These are phyloP conservation scores for Megaleporinus macrocephalus DNA, from an alignment of 2,113 vertebrate species.

Conservation along the genomic window DNA sequence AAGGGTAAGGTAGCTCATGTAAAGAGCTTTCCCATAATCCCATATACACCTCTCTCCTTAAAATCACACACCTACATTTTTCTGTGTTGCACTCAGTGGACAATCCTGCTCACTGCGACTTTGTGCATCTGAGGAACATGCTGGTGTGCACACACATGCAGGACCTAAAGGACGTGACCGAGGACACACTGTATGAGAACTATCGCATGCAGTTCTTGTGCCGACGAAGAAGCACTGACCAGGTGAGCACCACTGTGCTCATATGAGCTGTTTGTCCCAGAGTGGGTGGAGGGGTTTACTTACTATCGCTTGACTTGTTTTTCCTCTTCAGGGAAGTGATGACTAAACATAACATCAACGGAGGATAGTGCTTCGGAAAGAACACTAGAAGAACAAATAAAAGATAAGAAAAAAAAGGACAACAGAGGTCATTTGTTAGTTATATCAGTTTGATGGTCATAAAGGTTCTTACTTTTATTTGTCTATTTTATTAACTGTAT, in stretches of 20 bases:
- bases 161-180: conserved; percentile 92
- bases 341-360: not conserved
- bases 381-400: not conserved
- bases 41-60: too few species aligned
- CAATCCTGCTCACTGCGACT: conserved; percentile 84
- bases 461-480: too few species aligned
- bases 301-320: not conserved
- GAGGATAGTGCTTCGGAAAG: not conserved
- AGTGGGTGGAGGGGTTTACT: not conserved
- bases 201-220: conserved; percentile 81
- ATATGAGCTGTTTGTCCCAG: not conserved
- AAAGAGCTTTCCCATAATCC: too few species aligned
- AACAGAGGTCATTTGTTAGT: not conserved
- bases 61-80: too few species aligned
- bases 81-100: conserved; percentile 64
- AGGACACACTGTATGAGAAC: conserved; percentile 93
- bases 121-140: conserved; percentile 94
- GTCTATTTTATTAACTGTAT: not conserved
- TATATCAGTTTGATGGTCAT: too few species aligned
- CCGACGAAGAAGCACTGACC: conserved; percentile 59
- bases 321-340: not conserved
- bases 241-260: conserved; percentile 4
- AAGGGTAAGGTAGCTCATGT: too few species aligned
- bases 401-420: not conserved
- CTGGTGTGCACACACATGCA: conserved; percentile 96